Percentiles rank a stretch among this genome's conserved stretches.
phyloP scores from a whole-genome alignment of 2,888 invertebrate species.

The Galeopsomyia nigrocyanea region DNA sequence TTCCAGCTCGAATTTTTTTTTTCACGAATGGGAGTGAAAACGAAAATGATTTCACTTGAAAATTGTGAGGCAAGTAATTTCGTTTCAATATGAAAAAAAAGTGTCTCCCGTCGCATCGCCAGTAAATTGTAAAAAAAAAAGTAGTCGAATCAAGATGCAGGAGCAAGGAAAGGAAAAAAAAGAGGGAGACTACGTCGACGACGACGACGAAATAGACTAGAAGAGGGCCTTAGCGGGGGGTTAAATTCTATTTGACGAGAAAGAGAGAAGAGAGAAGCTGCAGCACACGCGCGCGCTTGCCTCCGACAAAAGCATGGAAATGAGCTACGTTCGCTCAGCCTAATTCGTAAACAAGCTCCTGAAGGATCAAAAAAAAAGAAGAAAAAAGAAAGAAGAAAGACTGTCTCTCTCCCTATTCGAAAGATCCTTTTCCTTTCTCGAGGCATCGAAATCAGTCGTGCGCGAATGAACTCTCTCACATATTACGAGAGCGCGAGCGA shows the following conservation, averaged over 20 bases:
- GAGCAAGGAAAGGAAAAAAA: slow-evolving; percentile 11
- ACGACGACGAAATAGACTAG: not conserved
- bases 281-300: not conserved
- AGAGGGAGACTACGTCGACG: not conserved
- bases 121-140: not conserved
- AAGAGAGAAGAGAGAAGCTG: not conserved
- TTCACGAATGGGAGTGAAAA: no score
- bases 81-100: no score
- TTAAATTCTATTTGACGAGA: slow-evolving; percentile 47
- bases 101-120: no score
- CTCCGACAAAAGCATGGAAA: slow-evolving; percentile 47
- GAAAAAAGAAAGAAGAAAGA: slow-evolving; percentile 5
- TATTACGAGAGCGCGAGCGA: not conserved
- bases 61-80: no score
- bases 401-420: not conserved
- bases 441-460: slow-evolving; percentile 25
- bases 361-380: slow-evolving; percentile 23
- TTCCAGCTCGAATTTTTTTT: no score
- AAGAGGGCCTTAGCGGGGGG: slow-evolving; percentile 3
- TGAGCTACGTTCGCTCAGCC: slow-evolving; percentile 32
- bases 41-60: no score
- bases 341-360: slow-evolving; percentile 45
- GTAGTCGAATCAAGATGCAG: not conserved
- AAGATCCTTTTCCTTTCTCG: not conserved
- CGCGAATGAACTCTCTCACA: slow-evolving; percentile 9